phyloP scores from a whole-genome alignment of 2,113 vertebrate genomes.

The Dryoscopus gambensis region DNA sequence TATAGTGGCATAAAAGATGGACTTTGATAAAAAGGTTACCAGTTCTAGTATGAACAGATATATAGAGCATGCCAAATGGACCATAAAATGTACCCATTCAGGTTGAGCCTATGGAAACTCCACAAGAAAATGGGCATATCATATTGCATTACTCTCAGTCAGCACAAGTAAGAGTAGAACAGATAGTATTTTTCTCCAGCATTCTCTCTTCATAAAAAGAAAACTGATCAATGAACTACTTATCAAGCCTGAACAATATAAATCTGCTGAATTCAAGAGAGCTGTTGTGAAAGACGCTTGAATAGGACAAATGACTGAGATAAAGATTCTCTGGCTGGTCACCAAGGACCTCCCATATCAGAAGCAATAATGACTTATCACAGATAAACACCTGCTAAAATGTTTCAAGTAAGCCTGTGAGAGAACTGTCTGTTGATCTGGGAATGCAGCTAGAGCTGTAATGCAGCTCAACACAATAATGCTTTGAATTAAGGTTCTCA shows the following conservation, averaged over 20 bases:
- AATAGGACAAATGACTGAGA: background rate
- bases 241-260: constrained; percentile 12
- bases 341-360: constrained; percentile 12
- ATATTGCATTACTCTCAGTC: background rate
- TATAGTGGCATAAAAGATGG: background rate
- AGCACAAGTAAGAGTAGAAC: background rate
- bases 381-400: constrained; percentile 36
- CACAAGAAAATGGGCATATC: background rate
- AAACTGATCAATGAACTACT: constrained; percentile 19
- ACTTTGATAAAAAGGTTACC: background rate
- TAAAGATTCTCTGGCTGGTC: constrained; percentile 5
- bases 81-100: background rate
- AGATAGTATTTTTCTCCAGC: background rate
- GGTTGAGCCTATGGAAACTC: background rate
- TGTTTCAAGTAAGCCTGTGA: constrained; percentile 1
- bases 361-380: constrained; percentile 32
- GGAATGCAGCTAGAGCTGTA: background rate
- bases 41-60: background rate
- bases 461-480: background rate
- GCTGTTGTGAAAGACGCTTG: background rate
- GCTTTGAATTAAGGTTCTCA: constrained; percentile 9
- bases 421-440: background rate
- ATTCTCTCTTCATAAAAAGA: background rate
- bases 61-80: background rate
- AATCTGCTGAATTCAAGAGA: constrained; percentile 3